Conservation (phyloP, 2,797 vertebrate genomes). For the Eupleurogrammus muticus region DNA sequence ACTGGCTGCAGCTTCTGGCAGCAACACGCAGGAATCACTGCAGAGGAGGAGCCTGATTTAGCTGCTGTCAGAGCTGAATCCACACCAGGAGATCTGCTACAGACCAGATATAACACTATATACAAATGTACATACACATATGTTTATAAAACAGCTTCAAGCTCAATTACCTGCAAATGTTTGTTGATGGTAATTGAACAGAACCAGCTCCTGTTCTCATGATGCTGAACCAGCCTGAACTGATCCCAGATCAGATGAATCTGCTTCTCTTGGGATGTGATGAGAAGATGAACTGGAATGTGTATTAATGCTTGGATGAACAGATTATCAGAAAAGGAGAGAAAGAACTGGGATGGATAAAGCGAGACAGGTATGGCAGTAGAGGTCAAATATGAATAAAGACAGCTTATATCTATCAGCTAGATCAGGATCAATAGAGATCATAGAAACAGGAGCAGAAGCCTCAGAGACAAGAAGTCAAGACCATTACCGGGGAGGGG, state of each 20-base stretch:
- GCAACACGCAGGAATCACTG: slow-evolving; percentile 75
- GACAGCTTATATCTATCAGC: slow-evolving; percentile 76
- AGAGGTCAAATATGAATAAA: not conserved
- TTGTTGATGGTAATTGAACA: no score
- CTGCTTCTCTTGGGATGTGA: slow-evolving; percentile 27
- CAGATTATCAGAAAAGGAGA: slow-evolving; percentile 42
- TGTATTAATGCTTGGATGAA: no score
- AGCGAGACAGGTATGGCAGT: slow-evolving; percentile 8
- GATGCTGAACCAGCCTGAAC: no score
- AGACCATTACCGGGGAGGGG: no score
- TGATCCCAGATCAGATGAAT: slow-evolving; percentile 65
- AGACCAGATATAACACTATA: no score
- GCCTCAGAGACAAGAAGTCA: no score
- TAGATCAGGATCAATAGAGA: slow-evolving; percentile 86
- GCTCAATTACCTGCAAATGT: no score
- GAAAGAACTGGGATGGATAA: slow-evolving; percentile 22
- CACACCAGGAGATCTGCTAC: slow-evolving; percentile 46
- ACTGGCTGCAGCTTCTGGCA: slow-evolving; percentile 70
- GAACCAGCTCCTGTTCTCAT: no score
- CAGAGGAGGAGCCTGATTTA: slow-evolving; percentile 82
- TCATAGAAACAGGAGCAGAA: slow-evolving; percentile 75
- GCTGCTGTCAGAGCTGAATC: slow-evolving; percentile 72
- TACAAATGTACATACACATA: no score
- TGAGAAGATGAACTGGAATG: slow-evolving; percentile 52
- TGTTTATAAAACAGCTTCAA: no score